Conservation (phyloP, 2,113 vertebrate genomes). For the Pongo pygmaeus region DNA sequence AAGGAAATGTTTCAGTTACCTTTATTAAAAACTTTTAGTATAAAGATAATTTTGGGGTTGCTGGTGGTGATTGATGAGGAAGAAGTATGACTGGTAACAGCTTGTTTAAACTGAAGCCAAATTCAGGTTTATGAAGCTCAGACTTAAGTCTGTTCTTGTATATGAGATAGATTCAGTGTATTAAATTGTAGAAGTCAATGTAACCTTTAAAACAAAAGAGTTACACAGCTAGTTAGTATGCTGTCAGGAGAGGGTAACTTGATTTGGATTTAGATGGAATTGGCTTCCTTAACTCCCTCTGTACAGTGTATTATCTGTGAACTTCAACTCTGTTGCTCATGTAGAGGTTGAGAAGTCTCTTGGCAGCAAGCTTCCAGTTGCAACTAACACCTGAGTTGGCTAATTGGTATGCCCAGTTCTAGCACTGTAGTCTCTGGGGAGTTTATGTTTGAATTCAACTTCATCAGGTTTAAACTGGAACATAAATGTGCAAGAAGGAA, state of each 20-base stretch:
- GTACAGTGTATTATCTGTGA: background rate
- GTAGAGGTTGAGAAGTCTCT: conserved; percentile 32
- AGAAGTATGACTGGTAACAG: background rate
- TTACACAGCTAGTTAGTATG: background rate
- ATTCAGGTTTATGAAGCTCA: background rate
- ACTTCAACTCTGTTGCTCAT: background rate
- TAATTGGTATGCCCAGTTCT: background rate
- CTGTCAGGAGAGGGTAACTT: conserved; percentile 7
- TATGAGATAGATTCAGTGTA: background rate
- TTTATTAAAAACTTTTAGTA: background rate
- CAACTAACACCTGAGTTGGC: background rate
- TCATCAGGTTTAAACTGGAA: conserved; percentile 20
- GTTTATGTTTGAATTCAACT: conserved; percentile 20
- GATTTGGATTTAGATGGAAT: conserved; percentile 4
- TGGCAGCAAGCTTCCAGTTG: conserved; percentile 23
- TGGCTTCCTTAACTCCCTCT: background rate
- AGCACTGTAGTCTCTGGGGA: background rate
- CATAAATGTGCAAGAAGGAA: background rate
- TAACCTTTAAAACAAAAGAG: conserved; percentile 23
- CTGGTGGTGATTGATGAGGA: background rate
- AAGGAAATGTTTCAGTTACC: background rate
- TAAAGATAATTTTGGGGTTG: background rate
- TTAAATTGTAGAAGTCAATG: background rate
- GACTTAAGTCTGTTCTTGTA: background rate
- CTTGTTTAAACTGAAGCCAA: background rate